These are phyloP conservation scores for Darevskia mixta DNA, from an alignment of 2,797 vertebrate genomes.

Conservation along the genomic window DNA sequence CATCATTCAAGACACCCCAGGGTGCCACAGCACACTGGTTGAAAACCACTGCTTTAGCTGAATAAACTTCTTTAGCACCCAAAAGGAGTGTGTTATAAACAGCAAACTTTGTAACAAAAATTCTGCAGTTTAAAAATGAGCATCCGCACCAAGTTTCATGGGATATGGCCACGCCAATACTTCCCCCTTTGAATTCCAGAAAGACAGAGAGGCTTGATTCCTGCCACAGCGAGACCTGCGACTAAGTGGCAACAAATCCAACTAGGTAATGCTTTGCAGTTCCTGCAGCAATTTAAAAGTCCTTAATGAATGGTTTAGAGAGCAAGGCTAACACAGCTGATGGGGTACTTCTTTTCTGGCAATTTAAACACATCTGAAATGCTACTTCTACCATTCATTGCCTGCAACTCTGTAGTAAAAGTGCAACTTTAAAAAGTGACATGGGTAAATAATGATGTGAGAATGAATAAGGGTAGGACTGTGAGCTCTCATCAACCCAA, in stretches of 20 bases:
- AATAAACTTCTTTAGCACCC: too few relatives aligned
- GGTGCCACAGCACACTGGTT: too few relatives aligned
- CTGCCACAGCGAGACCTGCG: not conserved
- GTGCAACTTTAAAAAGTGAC: not conserved
- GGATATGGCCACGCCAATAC: not conserved
- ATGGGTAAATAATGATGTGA: not conserved
- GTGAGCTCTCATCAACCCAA: not conserved
- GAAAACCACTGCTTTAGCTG: too few relatives aligned
- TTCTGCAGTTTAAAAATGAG: not conserved
- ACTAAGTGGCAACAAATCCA: not conserved
- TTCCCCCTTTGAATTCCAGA: not conserved
- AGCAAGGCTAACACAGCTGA: not conserved
- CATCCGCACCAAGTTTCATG: not conserved
- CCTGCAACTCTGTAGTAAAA: not conserved
- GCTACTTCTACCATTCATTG: not conserved
- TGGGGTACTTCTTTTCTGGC: not conserved
- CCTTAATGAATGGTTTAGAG: not conserved
- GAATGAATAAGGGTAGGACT: not conserved
- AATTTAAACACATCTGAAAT: not conserved
- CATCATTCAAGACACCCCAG: too few relatives aligned
- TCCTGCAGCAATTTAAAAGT: not conserved
- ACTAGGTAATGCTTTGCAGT: not conserved
- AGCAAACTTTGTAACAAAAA: too few relatives aligned
- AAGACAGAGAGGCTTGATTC: too few relatives aligned
- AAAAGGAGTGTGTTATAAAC: too few relatives aligned